Base-by-base conservation (phyloP, 2,797 vertebrate genomes). In the Sebastes umbrosus region DNA sequence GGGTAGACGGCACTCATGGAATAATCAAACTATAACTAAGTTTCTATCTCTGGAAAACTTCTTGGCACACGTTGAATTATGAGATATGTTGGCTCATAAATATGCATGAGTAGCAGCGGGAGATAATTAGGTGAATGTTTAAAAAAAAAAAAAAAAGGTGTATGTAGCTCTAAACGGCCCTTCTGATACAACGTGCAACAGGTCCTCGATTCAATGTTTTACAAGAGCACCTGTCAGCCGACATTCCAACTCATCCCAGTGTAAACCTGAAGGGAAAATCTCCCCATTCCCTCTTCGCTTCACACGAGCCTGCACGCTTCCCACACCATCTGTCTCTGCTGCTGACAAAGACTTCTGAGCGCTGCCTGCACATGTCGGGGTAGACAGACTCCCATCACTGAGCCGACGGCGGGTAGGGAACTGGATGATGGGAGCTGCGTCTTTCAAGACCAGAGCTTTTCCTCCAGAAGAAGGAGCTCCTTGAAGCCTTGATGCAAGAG, bases 281-380 rank as follows among this genome's bases (percentile, higher is more conserved):
- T 87, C 72, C 54, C 67, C 50, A 65, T 71, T 72, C 32, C 32
- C 60, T 81, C 68, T 25, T 87, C 72, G 71, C 83, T 84, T 88
- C 80, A 82, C 70, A 80, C 34, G 10, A 72, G 27, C 58, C 71
- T 31, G 46, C 13, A 27, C 4, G 16, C 60, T 68, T 87, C 43
- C 52, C 67, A 73, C 62, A 27, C 74, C 88, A 85, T 87, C 83
- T 89, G 84, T 74, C 83, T 90, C 75, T 3, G 36, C 75, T 65
- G 68, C 84, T 73, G 81, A 90, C 83, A 80, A 86, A 75, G 63
- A 77, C 67, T 73, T 86, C 75, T 78, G 46, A 73, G 71, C 24
- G 6, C 58, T 82, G 13, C 27, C 54, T 46, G 77, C 75, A 75
- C 75, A 62, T 14, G 29, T 46, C 64, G 39, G 16, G 27, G 31